A percentile compares a stretch with the other conserved stretches of the same genome.
Evolutionary conservation across 2,888 invertebrate genomes (phyloP).

Genomic region (Oligia latruncula): DNA sequence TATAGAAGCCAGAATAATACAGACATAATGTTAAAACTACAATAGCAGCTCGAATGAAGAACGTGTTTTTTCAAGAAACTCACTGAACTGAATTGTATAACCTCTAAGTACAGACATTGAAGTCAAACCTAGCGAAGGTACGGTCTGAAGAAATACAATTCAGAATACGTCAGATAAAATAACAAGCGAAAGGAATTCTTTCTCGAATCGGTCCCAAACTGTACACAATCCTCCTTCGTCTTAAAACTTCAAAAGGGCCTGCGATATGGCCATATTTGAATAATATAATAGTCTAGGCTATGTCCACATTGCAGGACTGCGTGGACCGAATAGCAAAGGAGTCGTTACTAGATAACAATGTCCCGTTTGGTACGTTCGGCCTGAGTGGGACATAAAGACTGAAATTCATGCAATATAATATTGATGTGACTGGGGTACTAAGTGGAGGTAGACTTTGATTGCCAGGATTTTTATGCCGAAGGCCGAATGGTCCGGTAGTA

Average conservation of each 20-base stretch:
- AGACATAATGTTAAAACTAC: slow-evolving; percentile 21
- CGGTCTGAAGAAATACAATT: slow-evolving; percentile 20
- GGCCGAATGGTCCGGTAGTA: slow-evolving; percentile 41
- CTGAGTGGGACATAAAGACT: slow-evolving; percentile 56
- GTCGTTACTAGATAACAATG: slow-evolving; percentile 73
- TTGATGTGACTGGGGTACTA: slow-evolving; percentile 63
- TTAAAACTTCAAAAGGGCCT: slow-evolving; percentile 70
- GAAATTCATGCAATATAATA: slow-evolving; percentile 62
- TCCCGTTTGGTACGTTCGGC: slow-evolving; percentile 67
- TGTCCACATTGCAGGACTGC: slow-evolving; percentile 64
- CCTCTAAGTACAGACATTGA: slow-evolving; percentile 12
- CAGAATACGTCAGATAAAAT: slow-evolving; percentile 37
- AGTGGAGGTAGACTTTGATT: slow-evolving; percentile 65
- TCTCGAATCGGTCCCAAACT: slow-evolving; percentile 52
- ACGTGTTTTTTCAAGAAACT: slow-evolving; percentile 33
- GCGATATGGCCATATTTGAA: slow-evolving; percentile 79
- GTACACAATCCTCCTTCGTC: slow-evolving; percentile 51
- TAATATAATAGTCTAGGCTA: slow-evolving; percentile 79
- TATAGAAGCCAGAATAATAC: slow-evolving; percentile 22
- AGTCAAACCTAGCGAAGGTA: slow-evolving; percentile 14
- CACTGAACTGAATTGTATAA: slow-evolving; percentile 9
- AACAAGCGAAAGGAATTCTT: slow-evolving; percentile 41
- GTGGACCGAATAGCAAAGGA: slow-evolving; percentile 68
- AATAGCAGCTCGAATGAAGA: slow-evolving; percentile 19
- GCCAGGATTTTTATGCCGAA: slow-evolving; percentile 56